Base-by-base conservation (phyloP, 2,888 invertebrate genomes). In the Mactromeris polynyma region DNA sequence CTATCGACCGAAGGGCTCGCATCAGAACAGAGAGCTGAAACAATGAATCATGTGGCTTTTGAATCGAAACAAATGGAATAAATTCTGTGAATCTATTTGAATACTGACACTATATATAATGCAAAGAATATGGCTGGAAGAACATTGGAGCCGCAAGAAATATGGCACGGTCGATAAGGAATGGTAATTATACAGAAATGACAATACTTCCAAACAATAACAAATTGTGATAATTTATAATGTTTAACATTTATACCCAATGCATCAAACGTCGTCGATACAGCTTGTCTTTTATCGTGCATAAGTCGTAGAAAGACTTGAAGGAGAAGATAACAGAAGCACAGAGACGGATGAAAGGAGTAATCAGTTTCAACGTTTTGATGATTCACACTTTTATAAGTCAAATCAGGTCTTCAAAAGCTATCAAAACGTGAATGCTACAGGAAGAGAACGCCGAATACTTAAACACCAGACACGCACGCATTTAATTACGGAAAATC, bases 11-110 rank as follows among this genome's bases (percentile, higher is more conserved):
- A 33, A 73, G 36, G 73, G 1, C 36, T 33, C 17, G 36, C 11
- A 36, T 73, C 73, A 36, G 73, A 33, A 33, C 11, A 33, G 6
- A 19, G 14, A 11, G 36, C 33, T 36, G 4, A 33, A 73, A 33
- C 36, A 73, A 73, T 73, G 73, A 73, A 73, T 73, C 73, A 36
- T 73, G 19, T 36, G 31, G 73, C 17, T 73, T 36, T 33, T 73
- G 73, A 73, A 64, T 64, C 58, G 58, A 73, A 73, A 73, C 36
- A 73, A 73, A 73, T 73, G 33, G 73, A 11, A 73, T 73, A 73
- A 73, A 73, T 33, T 73, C 73, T 36, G 36, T 26, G 36, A 73
- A 73, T 33, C 73, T 33, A 14, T 69, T 69, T 69, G 69, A 69
- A 58, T 69, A 69, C 17, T 33, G 69, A 69, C 69, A 69, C 69